Evolutionary conservation across 1,140 invertebrate genomes (phyloP).

Genomic region (Brachionus manjavacas): DNA sequence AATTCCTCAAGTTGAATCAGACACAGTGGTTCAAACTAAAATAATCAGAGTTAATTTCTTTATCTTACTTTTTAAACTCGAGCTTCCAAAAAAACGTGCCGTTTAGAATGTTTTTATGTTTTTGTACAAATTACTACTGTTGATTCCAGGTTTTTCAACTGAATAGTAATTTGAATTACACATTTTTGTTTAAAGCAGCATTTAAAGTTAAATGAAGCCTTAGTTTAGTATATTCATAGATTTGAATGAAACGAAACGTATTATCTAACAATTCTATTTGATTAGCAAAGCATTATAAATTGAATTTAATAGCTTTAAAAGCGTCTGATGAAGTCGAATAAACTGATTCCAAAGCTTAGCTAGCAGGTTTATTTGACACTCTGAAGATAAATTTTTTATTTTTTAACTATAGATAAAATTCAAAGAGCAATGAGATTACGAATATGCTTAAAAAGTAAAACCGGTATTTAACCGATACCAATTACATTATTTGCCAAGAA

Average conservation of each 20-base stretch:
- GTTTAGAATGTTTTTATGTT: background rate
- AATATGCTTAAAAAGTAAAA: background rate
- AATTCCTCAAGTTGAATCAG: background rate
- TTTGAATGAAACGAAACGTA: background rate
- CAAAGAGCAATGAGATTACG: background rate
- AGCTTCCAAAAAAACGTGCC: background rate
- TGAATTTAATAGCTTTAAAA: background rate
- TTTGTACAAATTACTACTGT: background rate
- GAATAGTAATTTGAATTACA: background rate
- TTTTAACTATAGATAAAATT: background rate
- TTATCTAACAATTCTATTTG: background rate
- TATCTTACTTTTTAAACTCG: background rate
- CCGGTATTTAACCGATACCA: background rate
- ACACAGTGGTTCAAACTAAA: background rate
- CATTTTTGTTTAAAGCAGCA: background rate
- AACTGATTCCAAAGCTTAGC: background rate
- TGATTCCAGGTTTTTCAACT: background rate
- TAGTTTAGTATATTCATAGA: background rate
- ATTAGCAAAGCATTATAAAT: background rate
- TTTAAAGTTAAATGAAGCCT: background rate
- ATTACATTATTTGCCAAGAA: background rate
- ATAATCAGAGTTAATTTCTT: background rate
- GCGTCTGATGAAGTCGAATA: background rate
- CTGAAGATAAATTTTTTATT: background rate
- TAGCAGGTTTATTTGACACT: background rate